These are phyloP conservation scores for Onychomys torridus DNA, from an alignment of 2,797 vertebrate species.

Conservation along the genomic window DNA sequence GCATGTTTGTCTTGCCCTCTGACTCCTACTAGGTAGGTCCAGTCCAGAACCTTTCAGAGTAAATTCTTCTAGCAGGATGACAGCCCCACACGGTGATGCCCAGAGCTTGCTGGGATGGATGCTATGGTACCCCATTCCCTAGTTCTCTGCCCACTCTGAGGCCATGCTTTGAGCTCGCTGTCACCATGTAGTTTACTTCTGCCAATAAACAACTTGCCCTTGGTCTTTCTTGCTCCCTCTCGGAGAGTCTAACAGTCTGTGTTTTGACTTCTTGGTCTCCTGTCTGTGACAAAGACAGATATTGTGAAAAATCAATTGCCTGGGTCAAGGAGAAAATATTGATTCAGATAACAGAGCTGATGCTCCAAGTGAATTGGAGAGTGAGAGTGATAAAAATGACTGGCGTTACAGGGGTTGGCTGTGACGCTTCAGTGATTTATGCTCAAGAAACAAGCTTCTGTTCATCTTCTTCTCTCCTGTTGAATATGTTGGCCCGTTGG, in stretches of 20 bases:
- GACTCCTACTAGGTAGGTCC: background rate
- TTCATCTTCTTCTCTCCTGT: conserved; percentile 43
- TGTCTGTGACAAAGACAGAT: conserved; percentile 81
- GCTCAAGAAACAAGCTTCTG: conserved; percentile 44
- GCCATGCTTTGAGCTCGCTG: background rate
- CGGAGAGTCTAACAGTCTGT: background rate
- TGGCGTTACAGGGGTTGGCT: conserved; percentile 58
- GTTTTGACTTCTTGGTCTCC: conserved; percentile 72
- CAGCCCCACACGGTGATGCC: background rate
- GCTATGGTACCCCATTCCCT: background rate
- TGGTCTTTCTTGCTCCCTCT: conserved; percentile 47
- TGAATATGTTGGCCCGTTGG: conserved; percentile 21
- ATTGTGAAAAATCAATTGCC: conserved; percentile 81
- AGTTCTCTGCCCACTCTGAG: background rate
- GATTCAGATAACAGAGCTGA: conserved; percentile 80
- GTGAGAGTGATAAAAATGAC: conserved; percentile 76
- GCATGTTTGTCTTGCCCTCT: background rate
- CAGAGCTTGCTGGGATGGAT: background rate
- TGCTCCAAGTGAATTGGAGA: conserved; percentile 78
- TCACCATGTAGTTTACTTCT: background rate
- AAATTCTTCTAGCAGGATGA: background rate
- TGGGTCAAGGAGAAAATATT: conserved; percentile 81
- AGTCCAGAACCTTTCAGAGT: background rate
- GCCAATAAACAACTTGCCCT: background rate
- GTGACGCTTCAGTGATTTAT: conserved; percentile 70